Conservation (phyloP, 2,888 invertebrate species). For the Drosophila nr. fundita region DNA sequence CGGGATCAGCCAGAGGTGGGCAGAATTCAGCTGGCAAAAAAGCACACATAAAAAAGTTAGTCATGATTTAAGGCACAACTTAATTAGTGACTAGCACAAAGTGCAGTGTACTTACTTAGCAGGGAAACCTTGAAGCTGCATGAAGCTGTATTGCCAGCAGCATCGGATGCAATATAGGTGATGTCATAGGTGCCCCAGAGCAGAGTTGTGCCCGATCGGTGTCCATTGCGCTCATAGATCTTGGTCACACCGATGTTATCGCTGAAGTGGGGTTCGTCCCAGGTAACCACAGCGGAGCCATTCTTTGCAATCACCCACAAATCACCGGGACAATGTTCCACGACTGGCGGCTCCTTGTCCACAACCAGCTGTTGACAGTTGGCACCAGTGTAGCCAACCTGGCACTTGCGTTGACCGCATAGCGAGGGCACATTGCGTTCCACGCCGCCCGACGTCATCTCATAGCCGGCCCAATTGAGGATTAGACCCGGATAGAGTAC, state of each 20-base stretch:
- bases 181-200: constrained; percentile 97
- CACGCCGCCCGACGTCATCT: constrained; percentile 94
- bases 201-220: constrained; percentile 94
- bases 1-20: constrained; percentile 93
- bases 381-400: constrained; percentile 93
- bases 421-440: constrained; percentile 96
- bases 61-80: neutral
- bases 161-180: constrained; percentile 96
- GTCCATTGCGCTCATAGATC: constrained; percentile 93
- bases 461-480: constrained; percentile 97
- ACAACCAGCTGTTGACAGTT: constrained; percentile 94
- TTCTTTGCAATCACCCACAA: constrained; percentile 97
- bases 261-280: constrained; percentile 96
- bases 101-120: constrained; percentile 88
- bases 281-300: constrained; percentile 94
- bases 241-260: constrained; percentile 94
- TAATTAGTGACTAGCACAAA: neutral
- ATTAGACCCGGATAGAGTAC: constrained; percentile 94
- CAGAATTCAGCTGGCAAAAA: constrained; percentile 92
- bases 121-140: constrained; percentile 97
- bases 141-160: constrained; percentile 95
- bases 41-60: neutral
- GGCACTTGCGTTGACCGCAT: constrained; percentile 95
- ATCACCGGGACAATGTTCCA: constrained; percentile 96
- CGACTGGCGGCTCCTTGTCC: constrained; percentile 94